Evolutionary conservation across 2,113 vertebrate species (phyloP).

Genomic region (Haemorhous mexicanus): DNA sequence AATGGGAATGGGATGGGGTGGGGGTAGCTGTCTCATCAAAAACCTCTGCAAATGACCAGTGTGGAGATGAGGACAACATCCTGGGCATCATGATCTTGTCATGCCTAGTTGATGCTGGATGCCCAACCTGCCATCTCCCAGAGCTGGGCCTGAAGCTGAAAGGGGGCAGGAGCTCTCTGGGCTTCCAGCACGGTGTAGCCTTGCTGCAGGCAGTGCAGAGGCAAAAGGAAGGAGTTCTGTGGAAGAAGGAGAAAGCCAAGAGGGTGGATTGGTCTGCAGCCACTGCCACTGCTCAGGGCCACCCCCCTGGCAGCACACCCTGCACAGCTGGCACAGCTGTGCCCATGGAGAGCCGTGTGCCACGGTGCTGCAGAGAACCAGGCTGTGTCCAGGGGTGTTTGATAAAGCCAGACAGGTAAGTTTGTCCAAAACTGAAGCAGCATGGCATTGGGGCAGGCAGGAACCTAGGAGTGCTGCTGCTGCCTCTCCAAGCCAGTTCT

Average conservation of each 20-base stretch:
- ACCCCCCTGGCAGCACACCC: background rate
- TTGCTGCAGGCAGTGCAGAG: background rate
- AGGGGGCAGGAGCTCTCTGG: background rate
- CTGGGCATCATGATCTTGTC: fast-evolving
- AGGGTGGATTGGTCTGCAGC: fast-evolving
- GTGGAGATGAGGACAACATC: no score
- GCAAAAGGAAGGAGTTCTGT: background rate
- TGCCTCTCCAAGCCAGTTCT: background rate
- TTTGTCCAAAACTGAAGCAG: background rate
- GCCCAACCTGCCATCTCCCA: background rate
- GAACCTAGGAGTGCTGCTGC: fast-evolving
- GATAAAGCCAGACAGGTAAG: background rate
- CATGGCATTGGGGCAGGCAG: fast-evolving
- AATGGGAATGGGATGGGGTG: background rate
- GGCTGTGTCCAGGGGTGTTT: background rate
- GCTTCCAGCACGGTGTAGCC: background rate
- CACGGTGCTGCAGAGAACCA: fast-evolving
- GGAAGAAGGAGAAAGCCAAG: background rate
- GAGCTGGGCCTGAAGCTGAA: background rate
- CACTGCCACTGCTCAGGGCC: background rate
- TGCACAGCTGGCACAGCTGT: fast-evolving
- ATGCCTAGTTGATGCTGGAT: background rate
- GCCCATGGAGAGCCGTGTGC: fast-evolving
- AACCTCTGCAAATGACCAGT: background rate
- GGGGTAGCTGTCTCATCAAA: background rate